Conservation (phyloP, 1,140 invertebrate genomes). For the Atta colombica region DNA sequence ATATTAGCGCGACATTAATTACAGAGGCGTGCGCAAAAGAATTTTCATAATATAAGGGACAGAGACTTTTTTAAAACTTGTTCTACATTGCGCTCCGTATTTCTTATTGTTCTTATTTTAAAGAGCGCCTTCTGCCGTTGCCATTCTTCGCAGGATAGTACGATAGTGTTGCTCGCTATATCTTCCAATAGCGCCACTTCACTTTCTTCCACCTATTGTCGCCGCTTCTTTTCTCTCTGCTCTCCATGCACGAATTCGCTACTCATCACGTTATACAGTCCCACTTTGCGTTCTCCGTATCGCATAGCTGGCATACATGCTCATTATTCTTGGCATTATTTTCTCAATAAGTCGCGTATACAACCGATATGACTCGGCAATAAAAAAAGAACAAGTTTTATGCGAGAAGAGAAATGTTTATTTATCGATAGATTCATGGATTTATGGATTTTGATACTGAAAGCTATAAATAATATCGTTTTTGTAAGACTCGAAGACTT, state of each 20-base stretch:
- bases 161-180: constrained; percentile 46
- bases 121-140: neutral
- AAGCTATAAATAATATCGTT: neutral
- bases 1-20: constrained; percentile 23
- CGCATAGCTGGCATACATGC: constrained; percentile 39
- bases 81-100: neutral
- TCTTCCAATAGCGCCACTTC: constrained; percentile 48
- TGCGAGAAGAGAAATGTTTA: neutral
- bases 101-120: constrained; percentile 33
- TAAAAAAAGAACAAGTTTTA: constrained; percentile 4
- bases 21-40: constrained; percentile 7
- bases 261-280: constrained; percentile 60
- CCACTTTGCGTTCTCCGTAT: constrained; percentile 39
- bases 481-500: neutral
- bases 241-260: constrained; percentile 55
- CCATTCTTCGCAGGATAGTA: constrained; percentile 46
- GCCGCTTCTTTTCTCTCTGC: constrained; percentile 41
- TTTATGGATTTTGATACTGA: neutral
- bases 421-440: constrained; percentile 6
- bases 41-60: constrained; percentile 45
- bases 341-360: constrained; percentile 37
- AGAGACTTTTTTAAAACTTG: constrained; percentile 51
- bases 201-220: constrained; percentile 40
- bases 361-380: constrained; percentile 18
- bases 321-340: constrained; percentile 58